Conservation (phyloP, 53 echinoderm and acorn worm species). For the Crossaster papposus region DNA sequence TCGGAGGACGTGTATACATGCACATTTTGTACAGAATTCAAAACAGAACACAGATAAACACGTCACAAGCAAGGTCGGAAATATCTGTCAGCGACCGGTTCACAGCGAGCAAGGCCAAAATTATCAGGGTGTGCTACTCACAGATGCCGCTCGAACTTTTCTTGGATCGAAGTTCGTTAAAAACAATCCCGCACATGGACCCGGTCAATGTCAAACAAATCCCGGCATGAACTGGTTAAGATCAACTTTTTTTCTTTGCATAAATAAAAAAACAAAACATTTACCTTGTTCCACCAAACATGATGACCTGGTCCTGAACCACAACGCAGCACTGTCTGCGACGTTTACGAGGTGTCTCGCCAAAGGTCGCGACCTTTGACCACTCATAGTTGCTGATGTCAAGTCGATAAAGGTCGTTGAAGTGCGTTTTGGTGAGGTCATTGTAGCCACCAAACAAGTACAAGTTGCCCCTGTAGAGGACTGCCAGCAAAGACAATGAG, state of each 20-base stretch:
- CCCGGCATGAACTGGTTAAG: too few relatives aligned
- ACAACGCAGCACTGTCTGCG: conserved; percentile 91
- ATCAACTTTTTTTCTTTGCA: background rate
- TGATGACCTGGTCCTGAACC: conserved; percentile 77
- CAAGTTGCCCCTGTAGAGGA: conserved; percentile 73
- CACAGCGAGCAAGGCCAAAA: too few relatives aligned
- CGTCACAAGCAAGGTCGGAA: too few relatives aligned
- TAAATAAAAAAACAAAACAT: background rate
- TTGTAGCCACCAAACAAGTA: conserved; percentile 97
- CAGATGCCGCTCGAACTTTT: too few relatives aligned
- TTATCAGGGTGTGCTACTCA: too few relatives aligned
- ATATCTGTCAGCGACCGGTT: too few relatives aligned
- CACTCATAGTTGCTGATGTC: conserved; percentile 80
- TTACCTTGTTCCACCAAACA: conserved; percentile 99
- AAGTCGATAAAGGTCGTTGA: conserved; percentile 81
- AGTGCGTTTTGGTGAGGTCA: conserved; percentile 78
- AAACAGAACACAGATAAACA: too few relatives aligned
- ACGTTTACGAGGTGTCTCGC: conserved; percentile 72
- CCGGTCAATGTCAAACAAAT: too few relatives aligned
- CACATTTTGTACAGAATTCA: too few relatives aligned
- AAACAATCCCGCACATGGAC: too few relatives aligned
- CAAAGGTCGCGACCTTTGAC: conserved; percentile 76
- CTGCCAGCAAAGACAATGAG: conserved; percentile 43
- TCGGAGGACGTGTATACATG: too few relatives aligned
- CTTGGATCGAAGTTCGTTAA: too few relatives aligned